Base-by-base conservation (phyloP, 2,113 vertebrate species). In the Prolemur simus region DNA sequence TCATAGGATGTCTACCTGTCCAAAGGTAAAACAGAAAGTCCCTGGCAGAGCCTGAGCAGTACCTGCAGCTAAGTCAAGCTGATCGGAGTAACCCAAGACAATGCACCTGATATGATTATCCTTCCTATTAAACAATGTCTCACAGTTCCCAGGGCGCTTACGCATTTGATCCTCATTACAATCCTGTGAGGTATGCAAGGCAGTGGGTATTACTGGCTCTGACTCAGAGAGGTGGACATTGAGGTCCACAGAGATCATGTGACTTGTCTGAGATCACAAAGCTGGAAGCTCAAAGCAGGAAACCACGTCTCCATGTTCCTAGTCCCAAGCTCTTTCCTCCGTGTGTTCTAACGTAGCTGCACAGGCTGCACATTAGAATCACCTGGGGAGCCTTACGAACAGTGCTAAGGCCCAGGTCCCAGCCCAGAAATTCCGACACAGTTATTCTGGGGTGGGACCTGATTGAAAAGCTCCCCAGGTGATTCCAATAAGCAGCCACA, bases 101-200 rank as follows among this genome's bases (percentile, higher is more conserved):
- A 15, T 7, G 73, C 93, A 94, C 63, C 78, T 83, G 96, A 88
- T 81, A 78, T 2, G 42, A 85, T 96, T 37, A 68, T 29, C 63
- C 82, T 45, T 91, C 78, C 78, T 25, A 6, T 17, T 29, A 66
- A 71, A 89, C 94, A 92, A 64, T 29, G 71, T 47, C 91, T 85
- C 58, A 14, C 74, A 94, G 94, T 97, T 98, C 96, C 95, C 97
- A 96, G 89, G 96, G 34, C 0, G 34, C 93, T 97, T 95, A 97
- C 32, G n/a, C 45, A 95, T 87, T 81, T 71, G 89, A 97, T 97
- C 91, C 93, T 92, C 80, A 76, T 76, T 80, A 76, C 92, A 96
- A 96, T 96, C 96, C 95, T 15, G 49, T 60, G 83, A 95, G 80
- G 91, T 87, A 95, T 97, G 93, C 69, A 4, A 85, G 82, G 83